These are phyloP conservation scores for Atta colombica DNA, from an alignment of 1,140 invertebrate genomes.

Conservation along the genomic window DNA sequence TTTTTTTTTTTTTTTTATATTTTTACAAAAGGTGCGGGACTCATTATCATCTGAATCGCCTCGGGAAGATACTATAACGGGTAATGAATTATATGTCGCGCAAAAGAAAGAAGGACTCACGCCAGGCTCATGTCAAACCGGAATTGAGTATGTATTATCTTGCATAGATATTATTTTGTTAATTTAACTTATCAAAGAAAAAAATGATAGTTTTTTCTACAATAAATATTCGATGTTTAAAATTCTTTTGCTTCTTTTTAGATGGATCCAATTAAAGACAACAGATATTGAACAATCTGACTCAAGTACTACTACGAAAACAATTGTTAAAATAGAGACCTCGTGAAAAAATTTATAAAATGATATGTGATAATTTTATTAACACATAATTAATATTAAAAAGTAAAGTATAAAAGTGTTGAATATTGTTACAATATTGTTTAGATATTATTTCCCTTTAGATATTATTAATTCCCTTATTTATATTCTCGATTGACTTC, in stretches of 20 bases:
- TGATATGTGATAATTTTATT: slow-evolving; percentile 31
- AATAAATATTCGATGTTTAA: neutral
- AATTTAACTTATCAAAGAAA: neutral
- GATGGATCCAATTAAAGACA: slow-evolving; percentile 29
- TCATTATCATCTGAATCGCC: slow-evolving; percentile 62
- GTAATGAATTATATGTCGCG: slow-evolving; percentile 70
- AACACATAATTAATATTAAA: slow-evolving; percentile 32
- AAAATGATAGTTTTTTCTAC: neutral
- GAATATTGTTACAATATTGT: neutral
- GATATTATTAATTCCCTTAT: neutral
- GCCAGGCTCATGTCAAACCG: slow-evolving; percentile 78
- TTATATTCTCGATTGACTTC: neutral
- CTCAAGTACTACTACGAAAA: neutral
- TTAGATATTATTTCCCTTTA: neutral
- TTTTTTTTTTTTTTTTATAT: neutral
- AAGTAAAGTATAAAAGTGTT: slow-evolving; percentile 1
- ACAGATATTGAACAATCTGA: neutral
- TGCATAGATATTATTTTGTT: neutral
- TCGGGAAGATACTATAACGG: slow-evolving; percentile 74
- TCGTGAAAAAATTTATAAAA: slow-evolving; percentile 2
- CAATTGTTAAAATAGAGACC: neutral
- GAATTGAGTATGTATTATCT: slow-evolving; percentile 75
- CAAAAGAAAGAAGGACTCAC: slow-evolving; percentile 66
- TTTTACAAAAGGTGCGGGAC: slow-evolving; percentile 73
- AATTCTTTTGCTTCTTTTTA: neutral